These are phyloP conservation scores for Catharus minimus DNA, from an alignment of 2,113 vertebrate species.

Conservation along the genomic window DNA sequence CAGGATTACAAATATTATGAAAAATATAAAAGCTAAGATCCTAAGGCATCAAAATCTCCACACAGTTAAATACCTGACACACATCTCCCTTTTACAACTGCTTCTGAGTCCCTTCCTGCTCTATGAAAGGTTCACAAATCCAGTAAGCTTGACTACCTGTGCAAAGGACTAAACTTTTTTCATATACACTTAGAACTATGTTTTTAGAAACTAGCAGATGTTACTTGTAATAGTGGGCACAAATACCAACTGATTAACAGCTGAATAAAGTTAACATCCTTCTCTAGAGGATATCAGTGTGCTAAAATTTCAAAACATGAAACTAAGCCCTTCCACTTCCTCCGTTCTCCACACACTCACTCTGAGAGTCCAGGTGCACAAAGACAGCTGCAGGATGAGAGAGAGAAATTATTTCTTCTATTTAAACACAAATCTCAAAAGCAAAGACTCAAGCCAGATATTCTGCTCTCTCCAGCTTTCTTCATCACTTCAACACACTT, in stretches of 20 bases:
- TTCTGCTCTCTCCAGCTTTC: not conserved
- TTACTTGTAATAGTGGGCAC: not conserved
- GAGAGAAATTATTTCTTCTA: not conserved
- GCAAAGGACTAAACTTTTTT: not conserved
- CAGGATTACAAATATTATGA: not conserved
- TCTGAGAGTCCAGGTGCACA: not conserved
- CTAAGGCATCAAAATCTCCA: not conserved
- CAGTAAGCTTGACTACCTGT: not conserved
- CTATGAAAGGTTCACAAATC: not conserved
- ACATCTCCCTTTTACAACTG: not conserved
- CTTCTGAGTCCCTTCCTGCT: not conserved
- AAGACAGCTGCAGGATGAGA: not conserved
- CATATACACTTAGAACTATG: not conserved
- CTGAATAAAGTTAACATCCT: not conserved
- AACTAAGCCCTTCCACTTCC: not conserved
- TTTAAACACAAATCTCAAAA: not conserved
- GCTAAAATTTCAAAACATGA: not conserved
- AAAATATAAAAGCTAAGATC: not conserved
- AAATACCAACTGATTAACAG: not conserved
- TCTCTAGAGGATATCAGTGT: not conserved
- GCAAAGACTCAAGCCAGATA: not conserved
- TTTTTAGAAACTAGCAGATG: not conserved
- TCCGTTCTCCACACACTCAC: not conserved
- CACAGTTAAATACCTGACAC: not conserved
- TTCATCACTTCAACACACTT: not conserved